Conservation (phyloP, 2,888 invertebrate genomes). For the Coremacera marginata region DNA sequence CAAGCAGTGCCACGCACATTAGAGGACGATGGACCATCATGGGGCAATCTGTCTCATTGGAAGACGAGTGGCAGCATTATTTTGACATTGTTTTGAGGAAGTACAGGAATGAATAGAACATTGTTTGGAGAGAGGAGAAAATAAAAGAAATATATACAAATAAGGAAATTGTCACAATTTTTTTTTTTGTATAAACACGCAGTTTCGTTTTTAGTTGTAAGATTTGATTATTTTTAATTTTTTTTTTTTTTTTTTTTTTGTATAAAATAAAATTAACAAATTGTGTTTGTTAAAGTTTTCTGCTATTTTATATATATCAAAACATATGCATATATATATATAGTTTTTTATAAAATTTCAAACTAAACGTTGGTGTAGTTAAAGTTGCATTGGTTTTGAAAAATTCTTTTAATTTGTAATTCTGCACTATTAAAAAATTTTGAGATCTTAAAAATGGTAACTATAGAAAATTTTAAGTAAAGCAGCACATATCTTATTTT, state of each 20-base stretch:
- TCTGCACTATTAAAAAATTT: no score
- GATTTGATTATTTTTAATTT: background rate
- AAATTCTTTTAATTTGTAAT: no score
- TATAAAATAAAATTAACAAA: slow-evolving; percentile 1
- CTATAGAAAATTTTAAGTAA: background rate
- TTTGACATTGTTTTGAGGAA: background rate
- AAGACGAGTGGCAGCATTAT: background rate
- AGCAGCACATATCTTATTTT: background rate
- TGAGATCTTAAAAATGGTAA: no score
- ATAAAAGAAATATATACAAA: slow-evolving; percentile 31
- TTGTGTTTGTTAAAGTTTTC: slow-evolving; percentile 44
- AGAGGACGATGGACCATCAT: background rate
- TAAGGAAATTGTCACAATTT: background rate
- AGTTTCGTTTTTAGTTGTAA: background rate
- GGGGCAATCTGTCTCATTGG: background rate
- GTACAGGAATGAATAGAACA: background rate
- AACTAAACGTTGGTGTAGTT: background rate
- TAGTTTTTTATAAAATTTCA: background rate
- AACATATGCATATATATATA: no score
- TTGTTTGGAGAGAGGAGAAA: slow-evolving; percentile 26
- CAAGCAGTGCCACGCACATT: slow-evolving; percentile 45
- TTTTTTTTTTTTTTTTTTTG: background rate
- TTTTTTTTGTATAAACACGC: background rate
- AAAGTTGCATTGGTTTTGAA: background rate
- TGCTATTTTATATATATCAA: background rate